These are phyloP conservation scores for Dendroctonus ponderosae DNA, from an alignment of 1,140 invertebrate genomes.

Conservation along the genomic window DNA sequence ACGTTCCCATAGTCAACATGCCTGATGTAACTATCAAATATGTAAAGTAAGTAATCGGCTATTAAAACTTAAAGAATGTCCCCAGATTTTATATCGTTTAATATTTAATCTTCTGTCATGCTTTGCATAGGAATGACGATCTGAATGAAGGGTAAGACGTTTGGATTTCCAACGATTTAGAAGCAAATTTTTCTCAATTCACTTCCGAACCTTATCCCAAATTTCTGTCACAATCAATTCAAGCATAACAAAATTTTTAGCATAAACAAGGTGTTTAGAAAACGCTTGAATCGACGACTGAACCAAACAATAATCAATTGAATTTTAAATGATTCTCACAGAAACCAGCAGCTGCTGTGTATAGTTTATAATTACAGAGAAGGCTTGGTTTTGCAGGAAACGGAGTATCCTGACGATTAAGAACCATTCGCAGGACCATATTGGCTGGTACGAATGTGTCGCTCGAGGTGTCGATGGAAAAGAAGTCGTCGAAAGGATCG, in stretches of 20 bases:
- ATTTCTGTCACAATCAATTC: too few species aligned
- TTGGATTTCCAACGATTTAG: too few species aligned
- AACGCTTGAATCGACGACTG: too few species aligned
- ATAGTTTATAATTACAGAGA: conserved; percentile 36
- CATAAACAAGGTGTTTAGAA: too few species aligned
- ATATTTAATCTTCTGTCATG: too few species aligned
- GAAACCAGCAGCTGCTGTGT: conserved; percentile 8
- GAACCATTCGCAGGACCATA: conserved; percentile 31
- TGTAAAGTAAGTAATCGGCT: conserved; percentile 41
- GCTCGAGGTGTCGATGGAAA: conserved; percentile 36
- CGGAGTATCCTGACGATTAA: conserved; percentile 43
- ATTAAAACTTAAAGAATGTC: neutral
- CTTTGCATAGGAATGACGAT: too few species aligned
- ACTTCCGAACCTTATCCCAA: too few species aligned
- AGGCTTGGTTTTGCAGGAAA: conserved; percentile 41
- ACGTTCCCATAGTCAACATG: conserved; percentile 41
- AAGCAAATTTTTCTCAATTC: too few species aligned
- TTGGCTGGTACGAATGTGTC: conserved; percentile 42
- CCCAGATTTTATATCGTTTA: too few species aligned
- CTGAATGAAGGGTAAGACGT: too few species aligned
- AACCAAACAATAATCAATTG: too few species aligned
- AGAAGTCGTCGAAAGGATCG: neutral
- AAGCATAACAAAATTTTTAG: too few species aligned
- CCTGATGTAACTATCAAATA: conserved; percentile 38
- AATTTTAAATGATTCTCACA: neutral